Evolutionary conservation across 2,113 vertebrate genomes (phyloP).

Genomic region (Podiceps cristatus): DNA sequence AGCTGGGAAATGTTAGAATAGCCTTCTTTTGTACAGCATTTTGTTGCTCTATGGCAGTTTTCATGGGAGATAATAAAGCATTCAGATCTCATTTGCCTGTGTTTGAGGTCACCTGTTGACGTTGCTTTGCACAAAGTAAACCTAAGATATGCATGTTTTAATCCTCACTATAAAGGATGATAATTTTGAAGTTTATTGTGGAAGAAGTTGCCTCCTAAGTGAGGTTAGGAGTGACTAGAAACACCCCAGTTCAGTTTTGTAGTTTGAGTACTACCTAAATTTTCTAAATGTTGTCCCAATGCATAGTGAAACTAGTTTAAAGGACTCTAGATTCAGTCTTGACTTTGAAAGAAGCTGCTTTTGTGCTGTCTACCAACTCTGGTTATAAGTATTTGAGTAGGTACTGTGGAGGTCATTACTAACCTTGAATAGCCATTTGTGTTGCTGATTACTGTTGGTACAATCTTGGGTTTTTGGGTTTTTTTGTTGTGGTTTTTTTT

Average conservation of each 20-base stretch:
- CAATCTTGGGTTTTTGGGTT: fast-evolving
- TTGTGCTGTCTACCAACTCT: background rate
- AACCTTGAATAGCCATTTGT: background rate
- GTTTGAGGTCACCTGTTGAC: background rate
- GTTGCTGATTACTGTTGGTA: background rate
- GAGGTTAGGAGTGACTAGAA: background rate
- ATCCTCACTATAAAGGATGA: background rate
- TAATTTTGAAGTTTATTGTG: background rate
- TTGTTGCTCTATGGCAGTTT: background rate
- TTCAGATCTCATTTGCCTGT: background rate
- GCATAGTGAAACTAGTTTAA: background rate
- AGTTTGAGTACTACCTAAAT: background rate
- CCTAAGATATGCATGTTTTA: background rate
- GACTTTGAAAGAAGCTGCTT: background rate
- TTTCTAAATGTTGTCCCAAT: background rate
- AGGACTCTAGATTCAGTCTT: background rate
- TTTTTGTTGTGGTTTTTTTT: too few relatives aligned
- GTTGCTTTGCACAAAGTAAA: background rate
- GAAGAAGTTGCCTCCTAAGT: background rate
- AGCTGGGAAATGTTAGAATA: background rate
- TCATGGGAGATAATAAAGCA: background rate
- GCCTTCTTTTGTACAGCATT: background rate
- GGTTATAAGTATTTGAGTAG: background rate
- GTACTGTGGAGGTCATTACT: background rate
- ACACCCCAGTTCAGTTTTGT: background rate